These are phyloP conservation scores for Drosophila mojavensis DNA, from an alignment of 1,140 invertebrate genomes.

Conservation along the genomic window DNA sequence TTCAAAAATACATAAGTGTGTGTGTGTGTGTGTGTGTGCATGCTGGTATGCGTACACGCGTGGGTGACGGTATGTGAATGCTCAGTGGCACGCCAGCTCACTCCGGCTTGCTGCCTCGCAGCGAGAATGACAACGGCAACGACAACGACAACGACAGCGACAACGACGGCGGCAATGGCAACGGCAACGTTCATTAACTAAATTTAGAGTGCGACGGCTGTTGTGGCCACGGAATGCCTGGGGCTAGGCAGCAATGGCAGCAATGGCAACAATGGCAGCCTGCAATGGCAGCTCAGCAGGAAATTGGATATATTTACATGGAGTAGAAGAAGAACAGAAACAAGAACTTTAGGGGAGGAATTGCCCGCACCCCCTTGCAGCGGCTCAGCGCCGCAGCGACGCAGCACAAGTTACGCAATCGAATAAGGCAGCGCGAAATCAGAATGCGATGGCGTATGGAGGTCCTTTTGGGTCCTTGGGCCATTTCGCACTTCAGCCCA, in stretches of 20 bases:
- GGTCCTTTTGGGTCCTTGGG: constrained; percentile 48
- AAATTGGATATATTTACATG: constrained; percentile 72
- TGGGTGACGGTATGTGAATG: constrained; percentile 40
- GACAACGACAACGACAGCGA: constrained; percentile 40
- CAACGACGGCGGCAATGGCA: constrained; percentile 39
- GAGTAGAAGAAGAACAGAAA: constrained; percentile 16
- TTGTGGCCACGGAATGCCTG: constrained; percentile 38
- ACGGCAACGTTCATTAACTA: constrained; percentile 76
- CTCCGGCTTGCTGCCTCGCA: constrained; percentile 37
- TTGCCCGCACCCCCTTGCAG: constrained; percentile 9
- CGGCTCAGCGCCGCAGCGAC: not conserved
- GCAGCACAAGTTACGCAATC: constrained; percentile 74
- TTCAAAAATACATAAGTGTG: constrained; percentile 61
- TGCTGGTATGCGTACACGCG: constrained; percentile 29
- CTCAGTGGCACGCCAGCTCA: constrained; percentile 8
- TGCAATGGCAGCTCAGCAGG: constrained; percentile 46
- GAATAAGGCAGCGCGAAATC: constrained; percentile 60
- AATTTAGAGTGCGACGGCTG: constrained; percentile 79
- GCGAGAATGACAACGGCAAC: constrained; percentile 39
- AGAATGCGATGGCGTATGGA: constrained; percentile 31
- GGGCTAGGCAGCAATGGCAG: constrained; percentile 18
- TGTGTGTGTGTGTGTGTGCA: constrained; percentile 64
- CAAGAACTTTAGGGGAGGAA: constrained; percentile 11
- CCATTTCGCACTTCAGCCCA: constrained; percentile 61
- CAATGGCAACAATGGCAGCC: constrained; percentile 17